A percentile compares a stretch with the other conserved stretches of the same genome.
These are phyloP conservation scores for Sparidentex hasta DNA, from an alignment of 2,797 vertebrate species.

Conservation along the genomic window DNA sequence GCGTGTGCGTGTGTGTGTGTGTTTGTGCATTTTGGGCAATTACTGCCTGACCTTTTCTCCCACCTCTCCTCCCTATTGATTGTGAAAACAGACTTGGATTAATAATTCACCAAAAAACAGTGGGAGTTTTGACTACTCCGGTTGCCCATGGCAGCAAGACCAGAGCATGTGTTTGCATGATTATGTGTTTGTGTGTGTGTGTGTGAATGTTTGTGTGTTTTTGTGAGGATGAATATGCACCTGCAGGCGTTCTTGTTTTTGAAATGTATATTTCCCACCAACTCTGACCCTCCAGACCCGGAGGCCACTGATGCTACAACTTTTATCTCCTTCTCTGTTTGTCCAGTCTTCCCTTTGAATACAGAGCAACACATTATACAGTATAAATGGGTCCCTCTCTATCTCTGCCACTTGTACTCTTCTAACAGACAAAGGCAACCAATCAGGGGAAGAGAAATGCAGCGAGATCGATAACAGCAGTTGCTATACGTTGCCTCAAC, in stretches of 20 bases:
- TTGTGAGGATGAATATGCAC: neutral
- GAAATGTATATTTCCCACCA: slow-evolving; percentile 24
- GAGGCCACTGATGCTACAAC: neutral
- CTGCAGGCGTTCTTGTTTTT: neutral
- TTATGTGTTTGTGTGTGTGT: slow-evolving; percentile 11
- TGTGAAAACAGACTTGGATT: slow-evolving; percentile 68
- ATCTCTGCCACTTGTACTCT: no score
- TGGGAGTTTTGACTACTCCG: slow-evolving; percentile 64
- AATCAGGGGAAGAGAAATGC: no score
- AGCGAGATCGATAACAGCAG: no score
- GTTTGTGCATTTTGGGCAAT: slow-evolving; percentile 55
- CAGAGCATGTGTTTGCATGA: slow-evolving; percentile 27
- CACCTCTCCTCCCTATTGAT: slow-evolving; percentile 64
- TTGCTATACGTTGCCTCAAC: no score
- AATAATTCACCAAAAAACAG: slow-evolving; percentile 64
- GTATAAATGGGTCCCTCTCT: no score
- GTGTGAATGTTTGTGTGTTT: neutral
- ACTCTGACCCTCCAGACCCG: neutral
- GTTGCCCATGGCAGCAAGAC: slow-evolving; percentile 66
- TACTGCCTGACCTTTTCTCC: slow-evolving; percentile 70
- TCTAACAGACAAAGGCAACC: no score
- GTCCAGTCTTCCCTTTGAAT: neutral
- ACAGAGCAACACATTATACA: neutral
- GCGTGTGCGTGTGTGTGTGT: slow-evolving; percentile 23
- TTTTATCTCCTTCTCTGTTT: neutral